Base-by-base conservation (phyloP, 2,797 vertebrate genomes). In the Morus bassanus region DNA sequence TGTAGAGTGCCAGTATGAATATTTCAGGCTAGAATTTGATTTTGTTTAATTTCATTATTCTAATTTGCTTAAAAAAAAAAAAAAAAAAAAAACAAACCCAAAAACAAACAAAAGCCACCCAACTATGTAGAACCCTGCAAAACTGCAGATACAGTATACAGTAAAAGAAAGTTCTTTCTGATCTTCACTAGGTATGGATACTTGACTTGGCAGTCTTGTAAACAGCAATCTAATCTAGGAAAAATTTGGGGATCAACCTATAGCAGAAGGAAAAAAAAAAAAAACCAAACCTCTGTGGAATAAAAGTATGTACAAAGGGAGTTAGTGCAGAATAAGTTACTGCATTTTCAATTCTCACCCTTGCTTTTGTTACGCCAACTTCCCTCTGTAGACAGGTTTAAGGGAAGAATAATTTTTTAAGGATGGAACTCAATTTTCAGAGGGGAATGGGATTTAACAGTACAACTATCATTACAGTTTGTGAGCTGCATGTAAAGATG, bases 351-450 rank as follows among this genome's bases (percentile, higher is more conserved):
- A 53, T 96, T 96, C 81, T 89, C 89, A 88, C 91, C 39, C 79
- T 93, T 0, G 1, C 63, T 91, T 95, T 59, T 91, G 79, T 93
- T 92, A 60, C 27, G 85, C 30, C 79, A 79, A 3, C 59, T 88
- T 95, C 70, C 15, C 43, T 88, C 69, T 88, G 65, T 54, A 76
- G 94, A 51, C 54, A 67, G 59, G 54, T 92, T 91, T 95, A 88
- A 89, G 78, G 79, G 79, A 78, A 85, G 81, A 46, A 75, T 94
- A 65, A 88, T 83, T 91, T 95, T 91, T 95, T 88, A 93, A 92
- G 91, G 65, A 88, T 89, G 65, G 91, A 96, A 94, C 75, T 95
- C 89, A 74, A 54, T 95, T 97, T 96, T 94, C 88, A 88, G 61
- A 91, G 61, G 19, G 64, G 78, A 94, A 78, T 93, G 28, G 78